These are phyloP conservation scores for Hydrotaea diabolus DNA, from an alignment of 2,888 invertebrate genomes.

Conservation along the genomic window DNA sequence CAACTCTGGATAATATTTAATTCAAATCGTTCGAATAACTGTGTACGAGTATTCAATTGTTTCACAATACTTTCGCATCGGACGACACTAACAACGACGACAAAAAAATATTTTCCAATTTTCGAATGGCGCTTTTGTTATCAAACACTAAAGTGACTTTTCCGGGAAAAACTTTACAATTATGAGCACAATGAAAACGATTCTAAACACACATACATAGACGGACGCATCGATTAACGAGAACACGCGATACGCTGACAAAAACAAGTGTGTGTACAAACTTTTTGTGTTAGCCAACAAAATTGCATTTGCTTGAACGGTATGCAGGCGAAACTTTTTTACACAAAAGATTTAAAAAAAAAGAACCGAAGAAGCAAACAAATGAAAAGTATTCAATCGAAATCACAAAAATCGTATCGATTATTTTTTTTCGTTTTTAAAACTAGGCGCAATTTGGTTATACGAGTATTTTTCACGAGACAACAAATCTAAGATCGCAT, in stretches of 20 bases:
- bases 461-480: too few relatives aligned
- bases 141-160: not conserved
- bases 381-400: too few relatives aligned
- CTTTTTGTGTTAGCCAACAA: constrained; percentile 76
- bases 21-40: too few relatives aligned
- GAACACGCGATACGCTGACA: not conserved
- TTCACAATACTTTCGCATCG: not conserved
- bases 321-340: not conserved
- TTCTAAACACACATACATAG: not conserved
- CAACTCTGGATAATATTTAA: not conserved
- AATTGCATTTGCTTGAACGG: constrained; percentile 73
- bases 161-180: constrained; percentile 19
- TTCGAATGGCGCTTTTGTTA: not conserved
- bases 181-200: not conserved
- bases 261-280: too few relatives aligned
- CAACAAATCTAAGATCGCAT: not conserved
- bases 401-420: not conserved
- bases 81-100: not conserved
- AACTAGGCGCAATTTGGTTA: not conserved
- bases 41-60: not conserved
- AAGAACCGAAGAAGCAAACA: too few relatives aligned
- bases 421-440: too few relatives aligned
- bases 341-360: too few relatives aligned
- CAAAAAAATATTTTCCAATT: not conserved
- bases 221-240: not conserved